Evolutionary conservation across 2,888 invertebrate genomes (phyloP).

Genomic region (Dromius quadrimaculatus): DNA sequence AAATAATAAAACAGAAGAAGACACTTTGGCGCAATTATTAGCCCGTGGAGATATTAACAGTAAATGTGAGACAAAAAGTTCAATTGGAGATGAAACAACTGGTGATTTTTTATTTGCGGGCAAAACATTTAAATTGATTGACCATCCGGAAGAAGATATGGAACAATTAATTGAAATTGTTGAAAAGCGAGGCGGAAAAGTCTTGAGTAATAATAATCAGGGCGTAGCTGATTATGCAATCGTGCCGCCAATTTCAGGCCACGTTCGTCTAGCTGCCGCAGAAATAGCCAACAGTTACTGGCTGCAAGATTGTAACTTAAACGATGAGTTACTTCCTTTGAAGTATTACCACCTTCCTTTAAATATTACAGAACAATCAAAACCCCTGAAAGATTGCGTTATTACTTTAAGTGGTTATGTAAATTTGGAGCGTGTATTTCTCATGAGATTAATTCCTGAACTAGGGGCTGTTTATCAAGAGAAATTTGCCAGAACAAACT

Average conservation of each 20-base stretch:
- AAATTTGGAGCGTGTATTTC: constrained; percentile 79
- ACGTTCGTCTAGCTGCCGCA: constrained; percentile 67
- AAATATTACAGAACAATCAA: constrained; percentile 65
- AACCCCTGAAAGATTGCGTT: constrained; percentile 77
- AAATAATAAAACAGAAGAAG: constrained; percentile 56
- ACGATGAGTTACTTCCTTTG: constrained; percentile 71
- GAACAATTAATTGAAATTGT: constrained; percentile 67
- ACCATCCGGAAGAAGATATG: constrained; percentile 63
- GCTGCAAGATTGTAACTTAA: constrained; percentile 78
- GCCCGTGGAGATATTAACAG: constrained; percentile 47
- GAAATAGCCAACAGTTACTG: constrained; percentile 80
- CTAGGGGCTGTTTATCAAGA: constrained; percentile 78
- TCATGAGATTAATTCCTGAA: constrained; percentile 76
- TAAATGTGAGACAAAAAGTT: constrained; percentile 25
- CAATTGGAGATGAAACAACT: constrained; percentile 45
- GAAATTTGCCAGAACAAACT: constrained; percentile 73
- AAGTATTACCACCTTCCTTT: constrained; percentile 82
- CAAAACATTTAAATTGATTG: constrained; percentile 53
- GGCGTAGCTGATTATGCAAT: constrained; percentile 76
- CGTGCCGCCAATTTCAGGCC: constrained; percentile 70
- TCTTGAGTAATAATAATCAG: constrained; percentile 67
- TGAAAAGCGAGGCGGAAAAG: constrained; percentile 70
- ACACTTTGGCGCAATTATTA: constrained; percentile 61
- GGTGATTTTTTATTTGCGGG: constrained; percentile 56
- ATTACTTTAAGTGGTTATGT: constrained; percentile 84